phyloP scores from a whole-genome alignment of 2,113 vertebrate species.

The Megatriorchis doriae region DNA sequence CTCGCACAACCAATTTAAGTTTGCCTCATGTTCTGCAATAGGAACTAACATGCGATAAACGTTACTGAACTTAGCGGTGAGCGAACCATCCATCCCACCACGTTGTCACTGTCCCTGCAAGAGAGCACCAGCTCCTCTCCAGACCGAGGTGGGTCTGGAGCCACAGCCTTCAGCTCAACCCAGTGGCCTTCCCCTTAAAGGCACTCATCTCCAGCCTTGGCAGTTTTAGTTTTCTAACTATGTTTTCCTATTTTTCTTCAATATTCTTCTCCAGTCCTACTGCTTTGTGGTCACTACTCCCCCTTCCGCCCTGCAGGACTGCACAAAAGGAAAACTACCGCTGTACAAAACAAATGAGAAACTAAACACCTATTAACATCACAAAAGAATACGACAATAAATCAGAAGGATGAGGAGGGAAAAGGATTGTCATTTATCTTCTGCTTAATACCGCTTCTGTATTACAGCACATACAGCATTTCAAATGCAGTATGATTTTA shows the following conservation, averaged over 20 bases:
- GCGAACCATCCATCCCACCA: not conserved
- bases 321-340: not conserved
- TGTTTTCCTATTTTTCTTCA: not conserved
- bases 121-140: not conserved
- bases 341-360: not conserved
- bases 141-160: not conserved
- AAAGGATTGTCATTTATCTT: not conserved
- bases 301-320: not conserved
- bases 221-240: not conserved
- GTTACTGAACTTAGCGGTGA: not conserved
- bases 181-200: not conserved
- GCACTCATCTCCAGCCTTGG: fast-evolving
- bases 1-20: not conserved
- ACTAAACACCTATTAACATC: not conserved
- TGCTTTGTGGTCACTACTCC: not conserved
- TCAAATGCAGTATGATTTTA: not conserved
- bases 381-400: not conserved
- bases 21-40: not conserved
- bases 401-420: not conserved
- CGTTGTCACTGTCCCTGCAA: not conserved
- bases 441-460: not conserved
- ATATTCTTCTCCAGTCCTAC: not conserved
- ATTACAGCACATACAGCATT: not conserved
- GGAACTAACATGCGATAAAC: fast-evolving
- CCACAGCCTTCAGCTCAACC: not conserved